Conservation (phyloP, 2,797 vertebrate species). For the Enteromius afrohamiltoni region DNA sequence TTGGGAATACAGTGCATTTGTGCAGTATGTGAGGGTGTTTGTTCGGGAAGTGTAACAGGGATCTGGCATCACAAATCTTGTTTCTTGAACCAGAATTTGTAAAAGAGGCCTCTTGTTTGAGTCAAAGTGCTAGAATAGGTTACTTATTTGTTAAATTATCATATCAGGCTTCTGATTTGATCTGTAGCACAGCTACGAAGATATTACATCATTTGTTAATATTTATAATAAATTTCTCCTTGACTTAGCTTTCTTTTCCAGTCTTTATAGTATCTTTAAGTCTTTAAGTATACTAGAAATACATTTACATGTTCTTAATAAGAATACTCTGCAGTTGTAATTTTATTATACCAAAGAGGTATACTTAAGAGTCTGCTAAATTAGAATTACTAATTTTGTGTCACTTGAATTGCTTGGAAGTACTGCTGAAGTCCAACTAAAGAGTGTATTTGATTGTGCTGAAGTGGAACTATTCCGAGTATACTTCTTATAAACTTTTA, state of each 20-base stretch:
- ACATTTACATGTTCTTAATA: no score
- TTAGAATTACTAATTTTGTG: no score
- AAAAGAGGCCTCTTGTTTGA: constrained; percentile 3
- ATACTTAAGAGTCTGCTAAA: no score
- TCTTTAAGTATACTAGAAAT: not conserved
- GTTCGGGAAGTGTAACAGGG: constrained; percentile 5
- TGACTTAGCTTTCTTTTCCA: constrained; percentile 32
- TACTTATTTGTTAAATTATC: not conserved
- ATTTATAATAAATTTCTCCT: not conserved
- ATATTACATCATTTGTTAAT: constrained; percentile 1
- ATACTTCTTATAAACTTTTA: no score
- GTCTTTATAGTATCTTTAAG: no score
- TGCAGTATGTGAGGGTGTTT: constrained; percentile 40
- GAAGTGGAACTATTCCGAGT: no score
- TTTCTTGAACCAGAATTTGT: constrained; percentile 1
- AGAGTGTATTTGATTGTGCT: no score
- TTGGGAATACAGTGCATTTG: constrained; percentile 39
- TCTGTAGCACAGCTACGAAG: not conserved
- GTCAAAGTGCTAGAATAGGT: not conserved
- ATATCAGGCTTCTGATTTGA: not conserved
- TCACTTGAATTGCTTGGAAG: no score
- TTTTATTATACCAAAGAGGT: not conserved
- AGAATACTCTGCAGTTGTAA: no score
- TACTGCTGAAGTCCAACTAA: no score
- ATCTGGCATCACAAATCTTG: constrained; percentile 19